Conservation (phyloP, 2,113 vertebrate species). For the Crotalus horridus region DNA sequence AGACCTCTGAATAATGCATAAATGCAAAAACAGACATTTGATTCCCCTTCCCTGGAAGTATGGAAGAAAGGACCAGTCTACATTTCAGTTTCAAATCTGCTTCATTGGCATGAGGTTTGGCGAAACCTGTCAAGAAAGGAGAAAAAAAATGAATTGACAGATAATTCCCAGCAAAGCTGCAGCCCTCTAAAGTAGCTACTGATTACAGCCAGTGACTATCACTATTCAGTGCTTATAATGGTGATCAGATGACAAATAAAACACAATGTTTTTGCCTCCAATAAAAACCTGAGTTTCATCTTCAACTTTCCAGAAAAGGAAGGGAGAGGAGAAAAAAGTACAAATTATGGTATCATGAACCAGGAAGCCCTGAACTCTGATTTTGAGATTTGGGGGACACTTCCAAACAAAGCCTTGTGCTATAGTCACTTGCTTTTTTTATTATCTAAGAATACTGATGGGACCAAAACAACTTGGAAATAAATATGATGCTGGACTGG, state of each 20-base stretch:
- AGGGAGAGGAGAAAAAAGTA: background rate
- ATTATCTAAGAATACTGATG: background rate
- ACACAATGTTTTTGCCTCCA: background rate
- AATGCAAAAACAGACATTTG: conserved; percentile 32
- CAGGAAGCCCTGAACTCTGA: background rate
- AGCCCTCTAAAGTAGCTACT: background rate
- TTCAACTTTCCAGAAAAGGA: background rate
- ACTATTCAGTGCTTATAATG: background rate
- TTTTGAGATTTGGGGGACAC: background rate
- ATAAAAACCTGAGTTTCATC: background rate
- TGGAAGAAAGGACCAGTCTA: conserved; percentile 32
- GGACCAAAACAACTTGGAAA: background rate
- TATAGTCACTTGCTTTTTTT: background rate
- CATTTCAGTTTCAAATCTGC: conserved; percentile 74
- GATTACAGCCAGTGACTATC: background rate
- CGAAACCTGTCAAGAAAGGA: conserved; percentile 76
- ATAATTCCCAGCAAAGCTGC: background rate
- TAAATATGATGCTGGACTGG: background rate
- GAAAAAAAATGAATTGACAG: background rate
- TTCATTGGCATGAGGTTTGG: conserved; percentile 84
- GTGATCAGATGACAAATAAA: background rate
- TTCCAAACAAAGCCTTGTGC: background rate
- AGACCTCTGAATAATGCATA: conserved; percentile 31
- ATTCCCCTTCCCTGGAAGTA: conserved; percentile 47
- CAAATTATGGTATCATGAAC: background rate